Conservation (phyloP, 2,113 vertebrate species). For the Trichechus manatus region DNA sequence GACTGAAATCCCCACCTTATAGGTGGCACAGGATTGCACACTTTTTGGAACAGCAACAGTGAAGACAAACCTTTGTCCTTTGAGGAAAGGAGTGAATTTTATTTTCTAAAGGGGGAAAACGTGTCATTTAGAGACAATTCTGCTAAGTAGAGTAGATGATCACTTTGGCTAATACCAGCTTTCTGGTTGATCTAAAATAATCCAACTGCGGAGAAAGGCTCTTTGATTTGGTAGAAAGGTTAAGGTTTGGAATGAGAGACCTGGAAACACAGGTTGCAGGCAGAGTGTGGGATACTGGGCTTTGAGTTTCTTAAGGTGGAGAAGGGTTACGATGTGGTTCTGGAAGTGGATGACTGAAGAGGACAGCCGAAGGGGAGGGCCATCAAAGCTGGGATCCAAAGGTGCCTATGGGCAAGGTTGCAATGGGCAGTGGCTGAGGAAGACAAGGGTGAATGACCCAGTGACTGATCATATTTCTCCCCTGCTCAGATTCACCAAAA, state of each 20-base stretch:
- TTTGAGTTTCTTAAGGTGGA: background rate
- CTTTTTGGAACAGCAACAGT: background rate
- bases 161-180: background rate
- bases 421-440: background rate
- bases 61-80: background rate
- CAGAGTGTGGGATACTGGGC: background rate
- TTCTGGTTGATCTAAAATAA: background rate
- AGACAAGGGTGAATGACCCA: background rate
- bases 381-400: background rate
- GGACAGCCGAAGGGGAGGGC: background rate
- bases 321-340: background rate
- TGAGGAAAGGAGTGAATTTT: background rate
- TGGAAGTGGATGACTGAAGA: background rate
- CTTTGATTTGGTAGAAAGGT: background rate
- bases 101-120: background rate
- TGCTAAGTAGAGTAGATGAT: background rate
- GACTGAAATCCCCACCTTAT: background rate
- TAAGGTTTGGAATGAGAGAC: conserved; percentile 9
- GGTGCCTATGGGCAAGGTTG: background rate
- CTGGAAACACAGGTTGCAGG: background rate
- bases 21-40: background rate
- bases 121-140: background rate
- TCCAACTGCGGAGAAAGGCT: background rate
- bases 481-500: background rate
- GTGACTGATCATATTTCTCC: background rate